Base-by-base conservation (phyloP, 2,888 invertebrate species). In the Patella pellucida region DNA sequence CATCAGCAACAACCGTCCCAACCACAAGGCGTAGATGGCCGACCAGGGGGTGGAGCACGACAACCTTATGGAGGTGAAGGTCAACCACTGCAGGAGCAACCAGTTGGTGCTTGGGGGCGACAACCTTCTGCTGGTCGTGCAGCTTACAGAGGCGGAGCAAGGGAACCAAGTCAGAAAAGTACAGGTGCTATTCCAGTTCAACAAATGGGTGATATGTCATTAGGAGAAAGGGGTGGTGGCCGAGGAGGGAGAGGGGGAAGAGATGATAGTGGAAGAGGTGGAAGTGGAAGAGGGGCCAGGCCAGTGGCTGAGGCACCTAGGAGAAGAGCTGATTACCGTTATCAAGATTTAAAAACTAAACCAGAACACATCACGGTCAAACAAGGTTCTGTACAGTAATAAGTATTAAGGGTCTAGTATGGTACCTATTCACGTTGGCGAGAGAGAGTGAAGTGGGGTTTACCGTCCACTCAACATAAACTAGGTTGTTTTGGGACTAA, bases 91-190 rank as follows among this genome's bases (percentile, higher is more conserved):
- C 73, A 79, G 72, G 72, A 77, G 15, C 77, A 80, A 72, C 72
- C 79, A 16, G 73, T 81, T 15, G 76, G 75, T 1, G 78, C 81
- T 68, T 82, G 78, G 12, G 83, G 81, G 11, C 82, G 81, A 15
- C 85, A 85, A 52, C 81, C 85, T 19, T 82, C 84, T 2, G 85
- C 85, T 81, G 87, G 87, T 3, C 76, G 87, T n/a, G 86, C 88
- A 1, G 83, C 84, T 12, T 84, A 85, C 75, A 81, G 87, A 31
- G 88, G 87, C 11, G 87, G 87, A 1, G 85, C 85, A 0, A 76
- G 83, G 7, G 85, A 86, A n/a, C 79, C 82, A 3, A 81, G 82
- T 14, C 85, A 85, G n/a, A 86, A 86, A 5, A 80, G 79, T 74
- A 82, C 82, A 11, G 84, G 81, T 16, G 84, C 79, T 14, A 82